phyloP scores from a whole-genome alignment of 2,113 vertebrate species.

The Clarias batrachus region DNA sequence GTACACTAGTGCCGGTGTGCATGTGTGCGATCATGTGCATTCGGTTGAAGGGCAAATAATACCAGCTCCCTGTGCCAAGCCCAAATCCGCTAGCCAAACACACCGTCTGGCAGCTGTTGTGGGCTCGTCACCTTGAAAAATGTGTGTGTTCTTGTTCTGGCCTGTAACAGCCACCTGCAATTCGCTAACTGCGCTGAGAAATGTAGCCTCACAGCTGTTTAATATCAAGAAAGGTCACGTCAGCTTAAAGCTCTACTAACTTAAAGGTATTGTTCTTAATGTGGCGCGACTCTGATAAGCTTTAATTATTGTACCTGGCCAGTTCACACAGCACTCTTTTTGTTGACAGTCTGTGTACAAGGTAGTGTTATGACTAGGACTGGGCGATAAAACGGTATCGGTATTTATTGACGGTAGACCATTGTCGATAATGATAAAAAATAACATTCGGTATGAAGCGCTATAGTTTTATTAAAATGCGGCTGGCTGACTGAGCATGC shows the following conservation, averaged over 20 bases:
- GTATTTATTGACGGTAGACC: too few relatives aligned
- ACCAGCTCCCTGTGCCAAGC: constrained; percentile 7
- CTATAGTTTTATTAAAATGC: too few relatives aligned
- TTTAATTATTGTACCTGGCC: background rate
- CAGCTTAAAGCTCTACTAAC: background rate
- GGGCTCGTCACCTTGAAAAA: constrained; percentile 49
- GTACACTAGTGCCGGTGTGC: background rate
- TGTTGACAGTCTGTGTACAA: background rate
- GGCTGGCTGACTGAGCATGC: too few relatives aligned
- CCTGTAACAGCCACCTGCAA: background rate
- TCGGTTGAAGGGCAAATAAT: constrained; percentile 6
- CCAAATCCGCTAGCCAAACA: constrained; percentile 42
- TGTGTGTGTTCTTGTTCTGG: constrained; percentile 26
- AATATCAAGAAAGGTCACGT: constrained; percentile 1
- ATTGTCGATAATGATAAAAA: too few relatives aligned
- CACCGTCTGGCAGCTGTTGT: constrained; percentile 40
- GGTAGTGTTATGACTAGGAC: background rate
- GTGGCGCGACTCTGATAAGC: background rate
- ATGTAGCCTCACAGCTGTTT: background rate
- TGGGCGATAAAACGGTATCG: too few relatives aligned
- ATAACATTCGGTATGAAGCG: too few relatives aligned
- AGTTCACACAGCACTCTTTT: background rate
- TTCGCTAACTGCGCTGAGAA: background rate
- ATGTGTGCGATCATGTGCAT: background rate
- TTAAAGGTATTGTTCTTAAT: background rate